Evolutionary conservation across 2,888 invertebrate species (phyloP).

Genomic region (Agrilus cyanescens): DNA sequence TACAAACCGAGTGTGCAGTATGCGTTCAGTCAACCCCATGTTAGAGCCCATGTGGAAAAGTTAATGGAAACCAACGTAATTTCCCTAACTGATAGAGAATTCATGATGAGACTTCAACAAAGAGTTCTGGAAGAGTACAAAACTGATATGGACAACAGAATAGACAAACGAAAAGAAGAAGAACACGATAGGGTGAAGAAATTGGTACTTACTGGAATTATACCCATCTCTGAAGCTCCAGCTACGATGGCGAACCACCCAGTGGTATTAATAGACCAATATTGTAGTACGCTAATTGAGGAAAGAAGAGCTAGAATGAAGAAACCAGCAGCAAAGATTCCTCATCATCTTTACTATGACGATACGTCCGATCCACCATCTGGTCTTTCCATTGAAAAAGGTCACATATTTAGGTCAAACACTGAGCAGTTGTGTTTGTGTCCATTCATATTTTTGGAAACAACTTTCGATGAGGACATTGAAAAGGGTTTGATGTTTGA

Average conservation of each 20-base stretch:
- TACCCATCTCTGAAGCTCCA: conserved; percentile 54
- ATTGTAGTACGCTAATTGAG: conserved; percentile 38
- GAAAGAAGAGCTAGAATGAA: conserved; percentile 39
- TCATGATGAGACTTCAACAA: conserved; percentile 54
- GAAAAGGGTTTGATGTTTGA: conserved; percentile 44
- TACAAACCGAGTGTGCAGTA: conserved; percentile 25
- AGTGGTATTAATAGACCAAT: conserved; percentile 50
- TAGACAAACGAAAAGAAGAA: conserved; percentile 36
- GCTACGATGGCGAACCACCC: conserved; percentile 54
- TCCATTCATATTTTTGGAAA: conserved; percentile 32
- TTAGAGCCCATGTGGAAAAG: conserved; percentile 52
- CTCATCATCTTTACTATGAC: conserved; percentile 31
- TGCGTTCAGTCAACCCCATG: conserved; percentile 53
- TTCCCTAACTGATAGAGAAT: conserved; percentile 52
- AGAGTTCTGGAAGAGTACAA: conserved; percentile 52
- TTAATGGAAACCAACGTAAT: conserved; percentile 59
- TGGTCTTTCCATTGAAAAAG: conserved; percentile 36
- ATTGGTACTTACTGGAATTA: conserved; percentile 53
- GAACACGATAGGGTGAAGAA: conserved; percentile 59
- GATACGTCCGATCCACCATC: conserved; percentile 33
- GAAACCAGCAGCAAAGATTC: conserved; percentile 29
- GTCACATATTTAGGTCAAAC: conserved; percentile 30
- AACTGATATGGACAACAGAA: conserved; percentile 49
- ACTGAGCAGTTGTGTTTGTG: conserved; percentile 35
- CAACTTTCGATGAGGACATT: conserved; percentile 32